phyloP scores from a whole-genome alignment of 2,113 vertebrate species.

The Cepphus grylle region DNA sequence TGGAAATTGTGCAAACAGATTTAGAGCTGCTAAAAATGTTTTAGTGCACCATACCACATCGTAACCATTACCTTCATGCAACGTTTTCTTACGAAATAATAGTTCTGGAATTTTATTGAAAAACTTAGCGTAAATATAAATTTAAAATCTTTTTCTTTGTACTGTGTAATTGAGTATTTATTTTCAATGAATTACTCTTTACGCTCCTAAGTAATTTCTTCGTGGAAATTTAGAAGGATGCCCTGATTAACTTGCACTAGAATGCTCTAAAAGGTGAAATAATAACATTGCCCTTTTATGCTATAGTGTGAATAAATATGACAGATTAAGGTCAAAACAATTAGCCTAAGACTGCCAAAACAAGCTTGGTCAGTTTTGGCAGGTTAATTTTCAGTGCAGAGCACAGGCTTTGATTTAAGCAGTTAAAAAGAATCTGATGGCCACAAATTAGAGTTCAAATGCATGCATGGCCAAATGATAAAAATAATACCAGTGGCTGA shows the following conservation, averaged over 20 bases:
- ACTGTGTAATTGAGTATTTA: neutral
- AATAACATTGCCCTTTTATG: neutral
- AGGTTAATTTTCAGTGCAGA: neutral
- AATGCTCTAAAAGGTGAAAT: neutral
- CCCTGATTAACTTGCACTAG: neutral
- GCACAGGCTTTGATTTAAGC: neutral
- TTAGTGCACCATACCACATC: neutral
- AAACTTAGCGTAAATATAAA: neutral
- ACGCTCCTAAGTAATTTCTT: neutral
- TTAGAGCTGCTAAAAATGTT: slow-evolving; percentile 1
- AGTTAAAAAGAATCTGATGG: neutral
- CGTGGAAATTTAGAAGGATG: neutral
- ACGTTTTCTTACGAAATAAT: neutral
- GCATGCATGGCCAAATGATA: neutral
- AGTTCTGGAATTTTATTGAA: neutral
- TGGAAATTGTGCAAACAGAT: neutral
- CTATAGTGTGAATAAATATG: neutral
- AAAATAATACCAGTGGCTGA: neutral
- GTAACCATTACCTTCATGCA: neutral
- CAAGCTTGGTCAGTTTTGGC: neutral
- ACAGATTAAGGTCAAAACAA: neutral
- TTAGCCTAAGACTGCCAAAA: neutral
- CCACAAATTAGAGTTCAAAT: neutral
- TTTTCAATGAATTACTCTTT: neutral
- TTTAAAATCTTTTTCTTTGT: neutral